phyloP scores from a whole-genome alignment of 1,140 invertebrate genomes.

The Bemisia tabaci region DNA sequence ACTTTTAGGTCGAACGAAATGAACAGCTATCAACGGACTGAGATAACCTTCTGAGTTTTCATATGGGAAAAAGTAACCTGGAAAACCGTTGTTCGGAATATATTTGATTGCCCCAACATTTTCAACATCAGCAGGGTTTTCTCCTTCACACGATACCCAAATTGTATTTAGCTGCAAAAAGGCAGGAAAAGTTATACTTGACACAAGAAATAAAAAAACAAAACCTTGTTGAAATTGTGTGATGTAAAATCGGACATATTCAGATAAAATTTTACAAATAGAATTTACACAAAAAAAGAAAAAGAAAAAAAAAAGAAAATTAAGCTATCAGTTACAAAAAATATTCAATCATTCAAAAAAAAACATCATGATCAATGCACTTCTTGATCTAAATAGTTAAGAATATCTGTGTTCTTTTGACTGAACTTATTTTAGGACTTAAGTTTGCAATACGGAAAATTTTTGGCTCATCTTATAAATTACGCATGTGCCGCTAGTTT shows the following conservation, averaged over 20 bases:
- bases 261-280: not conserved
- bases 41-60: conserved; percentile 35
- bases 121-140: conserved; percentile 40
- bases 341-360: too few species aligned
- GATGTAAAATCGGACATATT: not conserved
- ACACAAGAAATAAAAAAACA: not conserved
- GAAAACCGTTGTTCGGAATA: conserved; percentile 32
- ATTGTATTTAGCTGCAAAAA: conserved; percentile 30
- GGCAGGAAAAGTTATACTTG: too few species aligned
- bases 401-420: too few species aligned
- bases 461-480: too few species aligned
- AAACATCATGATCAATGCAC: too few species aligned
- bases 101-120: conserved; percentile 38
- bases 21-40: conserved; percentile 42
- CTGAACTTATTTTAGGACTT: too few species aligned
- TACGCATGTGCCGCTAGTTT: too few species aligned
- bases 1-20: conserved; percentile 33
- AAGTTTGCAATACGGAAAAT: too few species aligned
- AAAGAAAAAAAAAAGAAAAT: too few species aligned
- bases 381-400: too few species aligned
- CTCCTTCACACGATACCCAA: conserved; percentile 40
- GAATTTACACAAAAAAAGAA: too few species aligned
- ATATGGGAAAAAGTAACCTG: conserved; percentile 32
- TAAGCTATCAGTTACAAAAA: too few species aligned
- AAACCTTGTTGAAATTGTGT: not conserved